Evolutionary conservation across 1,140 invertebrate genomes (phyloP), one percentile per base, ranked within the genome.

Genomic region (Zaprionus capensis): DNA sequence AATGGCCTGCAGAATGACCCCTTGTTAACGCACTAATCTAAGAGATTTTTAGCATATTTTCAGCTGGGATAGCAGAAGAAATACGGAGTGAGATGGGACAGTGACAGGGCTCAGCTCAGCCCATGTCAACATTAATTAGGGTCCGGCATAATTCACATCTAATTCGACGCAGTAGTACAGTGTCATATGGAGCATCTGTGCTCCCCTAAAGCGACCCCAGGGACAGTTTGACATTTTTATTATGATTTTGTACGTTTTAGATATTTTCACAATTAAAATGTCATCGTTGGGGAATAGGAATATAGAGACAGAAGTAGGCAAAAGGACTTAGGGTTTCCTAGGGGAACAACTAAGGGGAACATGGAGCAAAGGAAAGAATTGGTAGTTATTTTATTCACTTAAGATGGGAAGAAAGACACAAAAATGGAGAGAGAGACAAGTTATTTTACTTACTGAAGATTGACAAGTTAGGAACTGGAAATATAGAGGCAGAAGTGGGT

Each of bases 61-160:
- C 38, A 62, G 24, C 41, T 63, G 41, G 34, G 46, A 56, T 26
- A 28, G 0, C 4, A n/a, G 6, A 28, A 55, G 15, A 22, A 28
- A 24, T 4, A 1, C 4, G 5, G 11, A 61, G 67, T 61, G 65
- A 41, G 15, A n/a, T 15, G 7, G 41, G n/a, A 46, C 41, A 46
- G 17, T 17, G 41, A 46, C 62, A 76, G 31, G 78, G 49, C 9
- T 7, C 17, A 71, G 76, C 28, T 81, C 78, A 81, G 75, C 84
- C 84, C 78, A 88, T 88, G 85, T 90, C 84, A 88, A 90, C 84
- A 76, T 79, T 90, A 88, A 88, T 88, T 88, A 90, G 81, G 84
- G 85, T 90, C 75, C 71, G 46, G 75, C 57, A 78, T 86, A 78
- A 81, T 85, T 75, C 82, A 59, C 74, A 72, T 81, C 75, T 75